Base-by-base conservation (phyloP, 2,113 vertebrate species). In the Paramisgurnus dabryanus region DNA sequence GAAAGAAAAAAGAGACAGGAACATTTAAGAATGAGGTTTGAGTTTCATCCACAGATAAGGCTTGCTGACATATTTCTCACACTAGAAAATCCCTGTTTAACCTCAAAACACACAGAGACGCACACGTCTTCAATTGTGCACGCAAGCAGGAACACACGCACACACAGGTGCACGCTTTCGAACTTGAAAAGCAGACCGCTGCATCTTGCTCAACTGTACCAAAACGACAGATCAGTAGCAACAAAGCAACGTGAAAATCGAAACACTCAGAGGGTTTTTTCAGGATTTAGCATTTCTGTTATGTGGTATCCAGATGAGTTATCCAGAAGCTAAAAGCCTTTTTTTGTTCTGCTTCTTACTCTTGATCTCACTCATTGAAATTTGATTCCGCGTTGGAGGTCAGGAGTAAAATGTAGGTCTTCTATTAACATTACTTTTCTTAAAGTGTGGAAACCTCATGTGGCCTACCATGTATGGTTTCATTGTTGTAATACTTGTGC, bases 301-400 rank as follows among this genome's bases (percentile, higher is more conserved):
- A 83, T 90, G 87, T 90, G 87, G 86, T 89, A 83, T 88, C 86
- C 77, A 87, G 74, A 86, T 88, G 70, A 88, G 76, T 69, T 67
- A 68, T 72, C 64, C 79, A 74, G 77, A 57, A 45, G 53, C 55
- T 34, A 34, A 34, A 34, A 34, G 22, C 13, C 58, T 49, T 10
- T 15, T 13, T 76, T 58, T 40, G 66, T 60, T 40, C 49, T 73
- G 45, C 34, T 79, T 75, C 39, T 65, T n/a, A 43, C 49, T 78
- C 63, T 27, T 78, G 80, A 66, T 77, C 39, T 70, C 18, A 17
- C 40, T 63, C 57, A 15, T 18, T 12, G 55, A 69, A 60, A 55
- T 58, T 47, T 61, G 22, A 41, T 68, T 72, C 65, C 34, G 76
- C 27, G 70, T 70, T 60, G 67, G 50, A 69, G 70, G 18, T 60